Conservation (phyloP, 2,888 invertebrate species). For the Napeogenes sylphis region DNA sequence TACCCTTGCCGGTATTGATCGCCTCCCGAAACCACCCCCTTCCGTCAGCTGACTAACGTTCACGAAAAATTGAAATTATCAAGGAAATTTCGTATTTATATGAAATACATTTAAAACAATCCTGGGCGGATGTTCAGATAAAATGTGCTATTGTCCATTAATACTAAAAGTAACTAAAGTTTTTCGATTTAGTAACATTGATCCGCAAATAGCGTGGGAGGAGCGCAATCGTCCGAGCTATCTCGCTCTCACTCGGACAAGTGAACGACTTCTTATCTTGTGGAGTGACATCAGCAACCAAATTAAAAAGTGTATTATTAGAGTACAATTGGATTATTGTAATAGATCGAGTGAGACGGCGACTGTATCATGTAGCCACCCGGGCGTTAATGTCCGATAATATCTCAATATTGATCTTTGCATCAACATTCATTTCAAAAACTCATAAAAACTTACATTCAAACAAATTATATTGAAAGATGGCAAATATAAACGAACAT, state of each 20-base stretch:
- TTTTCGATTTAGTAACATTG: constrained; percentile 45
- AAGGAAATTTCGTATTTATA: not conserved
- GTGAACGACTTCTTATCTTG: constrained; percentile 67
- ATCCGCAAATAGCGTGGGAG: constrained; percentile 57
- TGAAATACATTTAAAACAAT: not conserved
- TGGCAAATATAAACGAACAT: constrained; percentile 23
- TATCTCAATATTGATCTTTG: too few relatives aligned
- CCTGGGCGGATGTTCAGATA: not conserved
- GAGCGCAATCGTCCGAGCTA: constrained; percentile 36
- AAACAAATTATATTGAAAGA: constrained; percentile 14
- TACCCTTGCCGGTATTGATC: constrained; percentile 49
- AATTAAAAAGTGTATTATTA: constrained; percentile 41
- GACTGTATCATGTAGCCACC: not conserved
- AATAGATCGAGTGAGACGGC: constrained; percentile 9
- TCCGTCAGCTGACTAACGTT: constrained; percentile 28
- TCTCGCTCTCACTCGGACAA: constrained; percentile 50
- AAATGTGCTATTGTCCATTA: not conserved
- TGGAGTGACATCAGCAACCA: constrained; percentile 56
- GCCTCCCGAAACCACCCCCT: constrained; percentile 25
- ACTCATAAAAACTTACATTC: constrained; percentile 9
- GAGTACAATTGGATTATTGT: constrained; percentile 19
- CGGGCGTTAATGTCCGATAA: not conserved
- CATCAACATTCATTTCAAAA: not conserved
- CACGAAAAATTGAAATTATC: not conserved
- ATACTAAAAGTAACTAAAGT: constrained; percentile 1